A percentile compares a stretch with the other conserved stretches of the same genome.
These are phyloP conservation scores for Saccopteryx bilineata DNA, from an alignment of 2,113 vertebrate species.

Conservation along the genomic window DNA sequence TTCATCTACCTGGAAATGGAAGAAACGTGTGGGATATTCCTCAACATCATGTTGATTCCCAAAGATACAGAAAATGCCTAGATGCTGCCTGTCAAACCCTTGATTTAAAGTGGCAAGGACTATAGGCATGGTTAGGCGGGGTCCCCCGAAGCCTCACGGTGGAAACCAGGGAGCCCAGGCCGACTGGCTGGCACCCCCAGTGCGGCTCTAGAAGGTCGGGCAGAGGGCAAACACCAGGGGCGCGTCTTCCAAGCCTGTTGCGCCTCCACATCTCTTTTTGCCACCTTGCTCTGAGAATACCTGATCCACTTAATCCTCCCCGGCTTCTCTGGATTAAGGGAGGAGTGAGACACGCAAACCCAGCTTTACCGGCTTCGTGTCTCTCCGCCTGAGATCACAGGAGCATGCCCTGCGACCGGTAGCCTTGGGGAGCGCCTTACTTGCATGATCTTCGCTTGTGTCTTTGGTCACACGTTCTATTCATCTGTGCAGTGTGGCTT, in stretches of 20 bases:
- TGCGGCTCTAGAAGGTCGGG: background rate
- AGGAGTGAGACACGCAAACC: slow-evolving; percentile 47
- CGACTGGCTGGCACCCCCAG: background rate
- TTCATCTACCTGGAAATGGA: background rate
- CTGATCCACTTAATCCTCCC: slow-evolving; percentile 46
- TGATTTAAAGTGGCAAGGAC: background rate
- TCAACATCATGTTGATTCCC: slow-evolving; percentile 5
- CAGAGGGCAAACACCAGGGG: background rate
- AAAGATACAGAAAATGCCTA: background rate
- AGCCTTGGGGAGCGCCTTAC: background rate
- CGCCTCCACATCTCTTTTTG: background rate
- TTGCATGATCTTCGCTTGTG: background rate
- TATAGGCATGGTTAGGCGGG: background rate
- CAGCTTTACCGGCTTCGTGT: background rate
- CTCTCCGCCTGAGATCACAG: background rate
- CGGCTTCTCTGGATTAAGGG: slow-evolving; percentile 30
- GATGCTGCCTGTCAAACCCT: slow-evolving; percentile 15
- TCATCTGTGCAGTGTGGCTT: background rate
- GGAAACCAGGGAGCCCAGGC: background rate
- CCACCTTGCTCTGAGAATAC: slow-evolving; percentile 52
- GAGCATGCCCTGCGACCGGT: accelerated
- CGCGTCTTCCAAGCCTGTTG: background rate
- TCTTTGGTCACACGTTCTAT: background rate
- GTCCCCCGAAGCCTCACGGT: background rate
- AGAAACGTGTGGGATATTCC: background rate